Base-by-base conservation (phyloP, 2,113 vertebrate species). In the Mormyrus lacerda region DNA sequence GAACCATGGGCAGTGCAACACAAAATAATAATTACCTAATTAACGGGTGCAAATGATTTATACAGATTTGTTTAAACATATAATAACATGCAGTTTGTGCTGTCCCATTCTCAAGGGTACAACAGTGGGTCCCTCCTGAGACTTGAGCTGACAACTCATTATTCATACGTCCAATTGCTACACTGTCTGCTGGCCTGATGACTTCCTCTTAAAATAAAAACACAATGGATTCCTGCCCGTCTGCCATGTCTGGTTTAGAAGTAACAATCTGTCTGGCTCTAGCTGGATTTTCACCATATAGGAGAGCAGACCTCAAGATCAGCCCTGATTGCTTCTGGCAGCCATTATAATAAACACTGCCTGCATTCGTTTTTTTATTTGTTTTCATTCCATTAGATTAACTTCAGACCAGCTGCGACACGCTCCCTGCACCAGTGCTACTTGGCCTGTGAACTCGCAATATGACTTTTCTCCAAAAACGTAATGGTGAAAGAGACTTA, bases 301-400 rank as follows among this genome's bases (percentile, higher is more conserved):
- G 31, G 15, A 86, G 84, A 86, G 3, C 84, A 86, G 48, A 86
- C 84, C 24, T 53, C 21, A 35, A 50, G 45, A 48, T 15, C 13
- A 86, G n/a, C 84, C 48, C 6, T 86, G 24, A 47, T 48, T 85
- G 45, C 44, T 85, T 44, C 82, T 86, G 21, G 21, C 21, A 86
- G 24, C 47, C 84, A 48, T 76, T 17, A 76, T 84, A 21, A 50
- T 86, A 86, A 31, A 48, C 27, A 27, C 45, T 35, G 44, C n/a
- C 24, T n/a, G 82, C 21, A 47, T 83, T 83, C 3, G 1, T 83
- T 44, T 83, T 44, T 47, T 47, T 47, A 83, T 84, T 84, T 47
- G 44, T 84, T 84, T 84, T 84, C 17, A 84, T 79, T 79, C 35
- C 73, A 79, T 42, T 79, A 42, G 35, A 79, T 79, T 79, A 79